These are phyloP conservation scores for Cantharis flavilabris DNA, from an alignment of 2,888 invertebrate species.

Conservation along the genomic window DNA sequence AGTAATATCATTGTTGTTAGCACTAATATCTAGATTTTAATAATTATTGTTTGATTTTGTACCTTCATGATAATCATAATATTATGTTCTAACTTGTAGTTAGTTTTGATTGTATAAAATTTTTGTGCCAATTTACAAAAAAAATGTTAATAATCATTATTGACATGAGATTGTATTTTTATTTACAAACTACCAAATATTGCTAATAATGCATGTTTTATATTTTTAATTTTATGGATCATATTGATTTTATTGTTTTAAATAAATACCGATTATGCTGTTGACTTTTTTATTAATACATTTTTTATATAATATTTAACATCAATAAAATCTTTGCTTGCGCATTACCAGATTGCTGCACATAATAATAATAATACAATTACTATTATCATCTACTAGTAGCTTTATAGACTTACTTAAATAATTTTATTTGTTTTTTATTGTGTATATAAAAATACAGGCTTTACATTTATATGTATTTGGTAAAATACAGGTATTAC, in stretches of 20 bases:
- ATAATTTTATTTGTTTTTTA: not conserved
- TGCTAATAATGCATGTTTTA: constrained; percentile 24
- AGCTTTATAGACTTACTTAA: not conserved
- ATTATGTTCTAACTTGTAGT: not conserved
- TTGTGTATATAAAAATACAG: not conserved
- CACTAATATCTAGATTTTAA: constrained; percentile 60
- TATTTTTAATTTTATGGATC: constrained; percentile 13
- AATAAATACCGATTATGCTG: constrained; percentile 18
- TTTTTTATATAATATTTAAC: not conserved
- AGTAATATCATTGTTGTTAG: constrained; percentile 72
- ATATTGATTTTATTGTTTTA: constrained; percentile 20
- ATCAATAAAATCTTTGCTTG: not conserved
- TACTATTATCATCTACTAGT: not conserved
- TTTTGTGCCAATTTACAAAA: not conserved
- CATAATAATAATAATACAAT: not conserved
- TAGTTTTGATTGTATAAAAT: not conserved
- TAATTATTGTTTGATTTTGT: constrained; percentile 15
- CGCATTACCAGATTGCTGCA: not conserved
- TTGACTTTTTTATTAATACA: constrained; percentile 1
- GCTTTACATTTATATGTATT: not conserved
- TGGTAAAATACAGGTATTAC: too few species aligned
- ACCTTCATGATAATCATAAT: not conserved
- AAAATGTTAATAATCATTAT: constrained; percentile 4
- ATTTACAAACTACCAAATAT: constrained; percentile 26
- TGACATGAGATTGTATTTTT: constrained; percentile 13